phyloP scores from a whole-genome alignment of 1,140 invertebrate genomes.

The Planococcus citri region DNA sequence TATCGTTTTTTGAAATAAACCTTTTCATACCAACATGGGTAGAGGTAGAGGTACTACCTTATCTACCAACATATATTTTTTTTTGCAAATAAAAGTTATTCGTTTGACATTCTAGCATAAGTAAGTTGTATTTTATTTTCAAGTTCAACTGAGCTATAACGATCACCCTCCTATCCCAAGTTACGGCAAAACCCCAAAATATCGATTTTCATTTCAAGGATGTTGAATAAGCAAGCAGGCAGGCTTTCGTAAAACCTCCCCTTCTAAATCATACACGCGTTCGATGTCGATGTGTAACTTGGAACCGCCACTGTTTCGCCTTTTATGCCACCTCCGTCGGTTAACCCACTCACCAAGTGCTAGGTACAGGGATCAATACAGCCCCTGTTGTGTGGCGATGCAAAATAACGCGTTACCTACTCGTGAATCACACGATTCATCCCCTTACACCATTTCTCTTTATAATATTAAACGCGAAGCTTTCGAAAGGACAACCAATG shows the following conservation, averaged over 20 bases:
- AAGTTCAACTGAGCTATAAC: too few species aligned
- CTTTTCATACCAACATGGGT: too few species aligned
- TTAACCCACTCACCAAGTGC: background rate
- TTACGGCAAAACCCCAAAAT: background rate
- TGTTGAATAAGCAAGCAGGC: background rate
- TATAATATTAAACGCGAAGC: background rate
- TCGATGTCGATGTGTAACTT: background rate
- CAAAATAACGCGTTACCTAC: background rate
- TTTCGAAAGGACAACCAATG: background rate
- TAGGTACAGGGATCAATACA: background rate
- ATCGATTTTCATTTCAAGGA: background rate
- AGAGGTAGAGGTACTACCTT: too few species aligned
- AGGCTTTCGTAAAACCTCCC: background rate
- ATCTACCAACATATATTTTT: too few species aligned
- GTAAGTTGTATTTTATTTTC: too few species aligned
- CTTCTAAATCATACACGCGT: background rate
- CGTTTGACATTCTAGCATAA: too few species aligned
- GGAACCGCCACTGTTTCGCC: background rate
- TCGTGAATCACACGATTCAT: background rate
- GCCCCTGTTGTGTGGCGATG: background rate
- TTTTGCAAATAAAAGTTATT: too few species aligned
- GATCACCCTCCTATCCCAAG: too few species aligned
- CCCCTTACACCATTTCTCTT: background rate
- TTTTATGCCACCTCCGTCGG: background rate
- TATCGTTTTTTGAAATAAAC: too few species aligned